Conservation (phyloP, 2,888 invertebrate species). For the Helleia helle region DNA sequence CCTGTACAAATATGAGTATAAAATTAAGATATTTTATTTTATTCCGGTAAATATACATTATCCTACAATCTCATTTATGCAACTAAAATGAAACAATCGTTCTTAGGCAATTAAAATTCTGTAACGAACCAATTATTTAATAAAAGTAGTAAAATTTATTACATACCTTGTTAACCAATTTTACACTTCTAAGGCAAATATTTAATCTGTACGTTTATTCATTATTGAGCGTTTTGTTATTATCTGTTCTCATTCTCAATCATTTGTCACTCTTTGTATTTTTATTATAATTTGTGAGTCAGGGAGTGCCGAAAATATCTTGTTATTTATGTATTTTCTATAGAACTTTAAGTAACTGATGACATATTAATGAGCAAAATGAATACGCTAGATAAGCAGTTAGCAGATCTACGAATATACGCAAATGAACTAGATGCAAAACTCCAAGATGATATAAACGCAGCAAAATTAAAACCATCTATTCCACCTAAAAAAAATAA, state of each 20-base stretch:
- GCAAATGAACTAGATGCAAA: conserved; percentile 66
- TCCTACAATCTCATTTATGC: neutral
- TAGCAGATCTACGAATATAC: conserved; percentile 62
- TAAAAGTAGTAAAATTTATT: neutral
- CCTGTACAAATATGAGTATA: neutral
- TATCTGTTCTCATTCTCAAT: neutral
- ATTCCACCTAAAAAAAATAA: conserved; percentile 67
- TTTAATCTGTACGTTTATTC: no score
- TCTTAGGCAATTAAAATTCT: conserved; percentile 7
- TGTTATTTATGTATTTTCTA: conserved; percentile 9
- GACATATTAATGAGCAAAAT: conserved; percentile 27
- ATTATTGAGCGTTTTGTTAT: no score
- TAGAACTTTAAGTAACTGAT: conserved; percentile 10
- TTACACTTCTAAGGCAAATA: conserved; percentile 44
- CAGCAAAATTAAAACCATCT: conserved; percentile 59
- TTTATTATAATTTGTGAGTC: conserved; percentile 13
- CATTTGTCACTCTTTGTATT: neutral
- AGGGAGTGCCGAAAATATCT: conserved; percentile 16
- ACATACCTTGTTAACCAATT: conserved; percentile 35
- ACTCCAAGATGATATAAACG: conserved; percentile 64
- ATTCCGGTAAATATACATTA: neutral
- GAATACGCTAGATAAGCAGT: conserved; percentile 63
- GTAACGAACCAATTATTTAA: conserved; percentile 2
- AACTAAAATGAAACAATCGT: neutral
- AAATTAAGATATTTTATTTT: neutral